Conservation (phyloP, 2,797 vertebrate genomes). For the Cheirogaleus major region DNA sequence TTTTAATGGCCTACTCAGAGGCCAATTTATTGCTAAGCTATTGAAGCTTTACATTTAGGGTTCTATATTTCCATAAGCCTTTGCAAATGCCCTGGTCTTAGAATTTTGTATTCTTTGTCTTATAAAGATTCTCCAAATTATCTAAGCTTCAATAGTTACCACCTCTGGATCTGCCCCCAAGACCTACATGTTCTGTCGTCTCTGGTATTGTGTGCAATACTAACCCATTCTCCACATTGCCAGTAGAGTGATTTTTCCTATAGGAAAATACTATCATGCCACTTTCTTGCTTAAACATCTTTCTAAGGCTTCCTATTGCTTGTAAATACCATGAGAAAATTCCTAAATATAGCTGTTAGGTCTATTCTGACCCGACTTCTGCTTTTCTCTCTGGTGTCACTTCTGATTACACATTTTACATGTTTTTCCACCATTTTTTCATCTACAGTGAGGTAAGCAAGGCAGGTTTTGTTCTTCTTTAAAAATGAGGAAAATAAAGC, state of each 20-base stretch:
- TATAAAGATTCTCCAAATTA: background rate
- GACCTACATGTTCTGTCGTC: background rate
- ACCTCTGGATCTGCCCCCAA: background rate
- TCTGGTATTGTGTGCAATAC: background rate
- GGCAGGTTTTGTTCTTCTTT: background rate
- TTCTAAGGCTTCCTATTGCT: background rate
- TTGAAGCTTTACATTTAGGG: background rate
- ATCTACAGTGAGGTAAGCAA: background rate
- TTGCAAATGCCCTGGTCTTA: background rate
- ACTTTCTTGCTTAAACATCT: background rate
- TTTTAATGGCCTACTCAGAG: background rate
- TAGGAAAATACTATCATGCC: background rate
- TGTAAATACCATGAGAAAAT: background rate
- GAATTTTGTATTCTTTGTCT: background rate
- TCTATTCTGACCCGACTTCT: background rate
- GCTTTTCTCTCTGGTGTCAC: background rate
- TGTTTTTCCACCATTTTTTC: background rate
- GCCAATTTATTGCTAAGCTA: background rate
- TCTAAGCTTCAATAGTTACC: background rate
- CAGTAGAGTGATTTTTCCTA: background rate
- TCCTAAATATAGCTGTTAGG: background rate
- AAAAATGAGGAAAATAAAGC: conserved; percentile 23
- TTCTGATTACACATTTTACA: background rate
- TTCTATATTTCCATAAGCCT: background rate
- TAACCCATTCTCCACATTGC: background rate